phyloP scores from a whole-genome alignment of 2,888 invertebrate species.

The Drosophila helvetica region DNA sequence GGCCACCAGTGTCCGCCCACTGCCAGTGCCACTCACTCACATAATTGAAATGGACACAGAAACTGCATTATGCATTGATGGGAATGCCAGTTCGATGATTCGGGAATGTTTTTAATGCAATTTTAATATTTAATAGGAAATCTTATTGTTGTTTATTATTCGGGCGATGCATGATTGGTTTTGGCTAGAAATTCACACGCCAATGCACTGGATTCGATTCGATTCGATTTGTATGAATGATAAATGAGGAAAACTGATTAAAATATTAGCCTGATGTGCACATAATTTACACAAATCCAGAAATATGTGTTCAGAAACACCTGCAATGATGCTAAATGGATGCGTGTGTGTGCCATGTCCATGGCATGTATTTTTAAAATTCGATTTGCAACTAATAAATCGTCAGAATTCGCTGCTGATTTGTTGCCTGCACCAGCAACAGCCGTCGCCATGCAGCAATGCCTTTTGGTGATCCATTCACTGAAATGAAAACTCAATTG shows the following conservation, averaged over 20 bases:
- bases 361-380: slow-evolving; percentile 20
- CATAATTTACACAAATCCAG: slow-evolving; percentile 2
- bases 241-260: slow-evolving; percentile 26
- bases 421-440: slow-evolving; percentile 22
- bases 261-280: slow-evolving; percentile 20
- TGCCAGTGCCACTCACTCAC: slow-evolving; percentile 12
- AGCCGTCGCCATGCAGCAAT: background rate
- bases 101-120: slow-evolving; percentile 18
- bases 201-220: slow-evolving; percentile 27
- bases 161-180: slow-evolving; percentile 28
- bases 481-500: slow-evolving; percentile 63
- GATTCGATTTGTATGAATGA: slow-evolving; percentile 43
- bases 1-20: slow-evolving; percentile 3
- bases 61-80: slow-evolving; percentile 33
- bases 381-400: slow-evolving; percentile 50
- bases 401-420: slow-evolving; percentile 29
- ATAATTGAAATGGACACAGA: slow-evolving; percentile 41
- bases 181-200: slow-evolving; percentile 55
- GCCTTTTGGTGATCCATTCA: slow-evolving; percentile 26
- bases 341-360: background rate
- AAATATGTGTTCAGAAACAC: background rate
- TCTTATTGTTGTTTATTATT: slow-evolving; percentile 5
- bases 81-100: background rate
- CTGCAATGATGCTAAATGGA: background rate
- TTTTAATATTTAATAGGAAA: slow-evolving; percentile 41